Base-by-base conservation (phyloP, 2,797 vertebrate species). In the Pristis pectinata region DNA sequence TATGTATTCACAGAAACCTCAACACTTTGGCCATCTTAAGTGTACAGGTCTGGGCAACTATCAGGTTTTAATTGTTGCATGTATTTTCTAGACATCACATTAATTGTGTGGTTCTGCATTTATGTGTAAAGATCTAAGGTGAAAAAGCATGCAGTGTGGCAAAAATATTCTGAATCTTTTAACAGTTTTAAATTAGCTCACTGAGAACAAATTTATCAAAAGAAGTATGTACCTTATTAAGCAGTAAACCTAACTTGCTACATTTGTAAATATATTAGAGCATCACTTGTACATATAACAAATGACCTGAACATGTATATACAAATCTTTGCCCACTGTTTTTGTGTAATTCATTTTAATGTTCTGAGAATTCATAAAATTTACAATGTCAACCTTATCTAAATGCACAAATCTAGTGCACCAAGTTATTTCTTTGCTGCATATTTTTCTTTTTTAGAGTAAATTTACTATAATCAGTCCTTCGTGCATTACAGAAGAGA, bases 331-430 rank as follows among this genome's bases (percentile, higher is more conserved):
- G 24, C 8, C 8, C 61, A 67, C n/a, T 37, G 3, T 9, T 91
- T 37, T 89, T 91, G 61, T 64, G 85, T 91, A 91, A 37, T 67
- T 79, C 77, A 17, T 41, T 79, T 79, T 37, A 41, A 17, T 64
- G 59, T 91, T 91, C 91, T 91, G n/a, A 64, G n/a, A 91, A 64
- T 91, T 15, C 56, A 64, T 89, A 61, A 89, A 59, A 87, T 56
- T 87, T 87, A 56, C 83, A 87, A 87, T 87, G 83, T 30, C 27
- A 24, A 56, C 3, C 83, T 56, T 24, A 87, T 56, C 53, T 30
- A 56, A 53, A 87, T 30, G 49, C 27, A 56, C 59, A 64, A 64
- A 91, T 91, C 59, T 37, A 64, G n/a, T 91, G 59, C 87, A 91
- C 87, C 49, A 85, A 64, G 24, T 61, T 91, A 27, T 9, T 89